phyloP scores from a whole-genome alignment of 2,113 vertebrate species.

The Eublepharis macularius region DNA sequence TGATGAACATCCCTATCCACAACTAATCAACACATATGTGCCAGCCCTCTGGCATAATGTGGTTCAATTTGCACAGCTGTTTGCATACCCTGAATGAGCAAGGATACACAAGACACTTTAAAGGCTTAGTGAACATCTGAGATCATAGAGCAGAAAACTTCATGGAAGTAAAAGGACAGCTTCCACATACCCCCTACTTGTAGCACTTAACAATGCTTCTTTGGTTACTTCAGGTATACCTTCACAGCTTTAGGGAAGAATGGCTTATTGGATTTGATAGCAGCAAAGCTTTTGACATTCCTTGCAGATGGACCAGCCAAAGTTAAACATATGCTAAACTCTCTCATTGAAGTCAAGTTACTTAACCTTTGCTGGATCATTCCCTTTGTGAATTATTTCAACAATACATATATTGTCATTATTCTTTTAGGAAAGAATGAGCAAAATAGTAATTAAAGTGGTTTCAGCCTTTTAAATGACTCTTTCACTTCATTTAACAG shows the following conservation, averaged over 20 bases:
- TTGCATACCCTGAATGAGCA: background rate
- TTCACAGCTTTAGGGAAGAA: constrained; percentile 8
- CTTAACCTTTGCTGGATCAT: background rate
- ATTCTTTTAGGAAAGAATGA: constrained; percentile 42
- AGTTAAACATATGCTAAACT: background rate
- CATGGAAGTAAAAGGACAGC: background rate
- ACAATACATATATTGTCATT: constrained; percentile 6
- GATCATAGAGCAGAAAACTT: background rate
- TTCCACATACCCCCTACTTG: no score
- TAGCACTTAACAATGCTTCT: background rate
- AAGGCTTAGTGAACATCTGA: background rate
- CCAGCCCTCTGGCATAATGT: no score
- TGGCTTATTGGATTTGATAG: constrained; percentile 28
- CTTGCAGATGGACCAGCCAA: constrained; percentile 12
- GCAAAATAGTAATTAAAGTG: constrained; percentile 19
- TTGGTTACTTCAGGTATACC: background rate
- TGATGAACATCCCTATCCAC: background rate
- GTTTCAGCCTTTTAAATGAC: background rate
- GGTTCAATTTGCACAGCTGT: background rate
- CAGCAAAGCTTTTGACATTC: constrained; percentile 33
- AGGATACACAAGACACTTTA: background rate
- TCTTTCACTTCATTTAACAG: background rate
- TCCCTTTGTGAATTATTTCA: constrained; percentile 29
- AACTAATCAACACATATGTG: background rate
- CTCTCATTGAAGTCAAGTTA: background rate